Evolutionary conservation across 2,113 vertebrate genomes (phyloP).

Genomic region (Apistogramma diplotaenia): DNA sequence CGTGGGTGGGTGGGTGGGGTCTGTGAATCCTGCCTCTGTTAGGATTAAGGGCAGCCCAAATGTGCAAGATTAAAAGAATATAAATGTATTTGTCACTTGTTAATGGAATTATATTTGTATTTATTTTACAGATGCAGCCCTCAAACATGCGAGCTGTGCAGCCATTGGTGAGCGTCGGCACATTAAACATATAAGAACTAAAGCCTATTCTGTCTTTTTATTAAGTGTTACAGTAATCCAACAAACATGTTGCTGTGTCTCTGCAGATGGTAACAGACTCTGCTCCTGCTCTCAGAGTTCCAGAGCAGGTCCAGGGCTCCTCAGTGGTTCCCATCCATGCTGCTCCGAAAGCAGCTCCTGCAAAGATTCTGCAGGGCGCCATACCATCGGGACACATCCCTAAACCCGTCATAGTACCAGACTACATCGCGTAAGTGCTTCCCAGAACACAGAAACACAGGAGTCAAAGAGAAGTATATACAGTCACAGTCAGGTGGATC

Average conservation of each 20-base stretch:
- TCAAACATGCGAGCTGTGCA: constrained; percentile 59
- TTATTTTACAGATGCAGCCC: constrained; percentile 78
- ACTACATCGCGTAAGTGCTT: constrained; percentile 90
- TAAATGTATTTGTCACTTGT: neutral
- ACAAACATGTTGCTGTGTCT: neutral
- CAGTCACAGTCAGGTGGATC: neutral
- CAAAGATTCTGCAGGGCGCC: constrained; percentile 83
- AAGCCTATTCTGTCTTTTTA: neutral
- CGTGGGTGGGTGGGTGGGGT: neutral
- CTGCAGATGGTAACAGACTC: constrained; percentile 22
- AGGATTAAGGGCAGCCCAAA: neutral
- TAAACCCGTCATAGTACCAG: constrained; percentile 93
- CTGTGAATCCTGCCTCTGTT: neutral
- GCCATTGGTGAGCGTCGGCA: constrained; percentile 74
- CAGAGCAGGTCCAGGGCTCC: constrained; percentile 48
- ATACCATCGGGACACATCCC: constrained; percentile 94
- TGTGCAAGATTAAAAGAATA: neutral
- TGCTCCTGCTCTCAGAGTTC: constrained; percentile 7
- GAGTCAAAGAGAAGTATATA: neutral
- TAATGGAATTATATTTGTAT: neutral
- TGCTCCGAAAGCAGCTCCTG: constrained; percentile 50
- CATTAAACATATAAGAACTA: neutral
- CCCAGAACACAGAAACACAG: neutral
- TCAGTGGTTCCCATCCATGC: constrained; percentile 60
- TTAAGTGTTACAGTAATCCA: neutral